These are phyloP conservation scores for Myotis myotis DNA, from an alignment of 2,797 vertebrate genomes.

Conservation along the genomic window DNA sequence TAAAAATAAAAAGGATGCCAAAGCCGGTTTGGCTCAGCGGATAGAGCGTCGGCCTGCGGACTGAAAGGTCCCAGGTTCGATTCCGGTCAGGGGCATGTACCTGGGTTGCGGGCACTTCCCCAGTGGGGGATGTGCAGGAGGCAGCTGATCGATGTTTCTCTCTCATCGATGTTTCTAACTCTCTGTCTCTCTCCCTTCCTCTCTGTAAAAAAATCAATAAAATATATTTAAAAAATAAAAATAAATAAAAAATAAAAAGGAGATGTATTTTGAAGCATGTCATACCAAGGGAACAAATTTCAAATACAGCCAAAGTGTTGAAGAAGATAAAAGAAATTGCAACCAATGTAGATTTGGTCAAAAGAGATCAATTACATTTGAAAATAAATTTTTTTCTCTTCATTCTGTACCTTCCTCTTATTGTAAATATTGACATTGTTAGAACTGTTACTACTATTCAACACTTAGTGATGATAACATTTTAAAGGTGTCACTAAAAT, in stretches of 20 bases:
- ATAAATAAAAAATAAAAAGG: not conserved
- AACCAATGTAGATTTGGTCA: constrained; percentile 7
- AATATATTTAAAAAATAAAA: too few species aligned
- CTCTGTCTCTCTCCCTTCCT: too few species aligned
- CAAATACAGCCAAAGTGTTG: not conserved
- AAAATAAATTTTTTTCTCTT: constrained; percentile 33
- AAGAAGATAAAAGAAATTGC: not conserved
- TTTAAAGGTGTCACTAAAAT: constrained; percentile 52
- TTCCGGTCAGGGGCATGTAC: too few species aligned
- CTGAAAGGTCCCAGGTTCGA: too few species aligned
- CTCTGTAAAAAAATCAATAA: too few species aligned
- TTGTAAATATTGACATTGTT: constrained; percentile 5
- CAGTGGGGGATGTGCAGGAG: too few species aligned
- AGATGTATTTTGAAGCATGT: constrained; percentile 9
- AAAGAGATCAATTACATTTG: constrained; percentile 16
- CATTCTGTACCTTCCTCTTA: not conserved
- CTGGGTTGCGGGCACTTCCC: too few species aligned
- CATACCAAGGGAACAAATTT: not conserved
- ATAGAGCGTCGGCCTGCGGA: too few species aligned
- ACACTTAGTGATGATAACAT: constrained; percentile 27
- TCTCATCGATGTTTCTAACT: too few species aligned
- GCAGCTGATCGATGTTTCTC: too few species aligned
- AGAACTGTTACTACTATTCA: not conserved
- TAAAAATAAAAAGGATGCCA: not conserved
- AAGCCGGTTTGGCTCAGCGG: too few species aligned